phyloP scores from a whole-genome alignment of 2,797 vertebrate genomes.

The Galagoides demidoff region DNA sequence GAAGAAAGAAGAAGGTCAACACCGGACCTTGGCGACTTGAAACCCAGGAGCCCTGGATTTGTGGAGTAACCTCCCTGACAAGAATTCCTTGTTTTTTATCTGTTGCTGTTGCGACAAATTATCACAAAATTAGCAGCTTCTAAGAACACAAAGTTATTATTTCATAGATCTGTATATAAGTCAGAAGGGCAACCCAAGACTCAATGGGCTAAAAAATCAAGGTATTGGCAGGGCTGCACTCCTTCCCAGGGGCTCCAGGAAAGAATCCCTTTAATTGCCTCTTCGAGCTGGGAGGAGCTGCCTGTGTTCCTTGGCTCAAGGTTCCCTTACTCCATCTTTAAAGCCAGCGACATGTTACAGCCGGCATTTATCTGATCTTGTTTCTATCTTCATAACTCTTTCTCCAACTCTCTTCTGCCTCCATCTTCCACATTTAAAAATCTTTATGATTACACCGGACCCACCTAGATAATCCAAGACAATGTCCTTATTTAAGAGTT shows the following conservation, averaged over 20 bases:
- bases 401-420: neutral
- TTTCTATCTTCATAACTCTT: neutral
- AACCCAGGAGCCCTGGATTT: neutral
- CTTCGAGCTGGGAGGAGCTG: neutral
- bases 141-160: neutral
- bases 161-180: rapidly evolving
- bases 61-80: neutral
- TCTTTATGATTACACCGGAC: neutral
- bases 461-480: neutral
- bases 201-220: neutral
- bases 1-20: neutral
- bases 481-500: neutral
- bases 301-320: neutral
- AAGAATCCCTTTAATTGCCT: rapidly evolving
- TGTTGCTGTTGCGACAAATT: neutral
- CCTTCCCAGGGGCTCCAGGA: neutral
- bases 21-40: neutral
- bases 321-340: neutral
- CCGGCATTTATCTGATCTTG: neutral
- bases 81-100: neutral
- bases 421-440: neutral
- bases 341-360: neutral
- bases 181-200: neutral
- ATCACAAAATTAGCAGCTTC: neutral
- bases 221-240: neutral